A percentile compares a stretch with the other conserved stretches of the same genome.
Conservation (phyloP, 2,888 invertebrate genomes). For the Latheticus oryzae region DNA sequence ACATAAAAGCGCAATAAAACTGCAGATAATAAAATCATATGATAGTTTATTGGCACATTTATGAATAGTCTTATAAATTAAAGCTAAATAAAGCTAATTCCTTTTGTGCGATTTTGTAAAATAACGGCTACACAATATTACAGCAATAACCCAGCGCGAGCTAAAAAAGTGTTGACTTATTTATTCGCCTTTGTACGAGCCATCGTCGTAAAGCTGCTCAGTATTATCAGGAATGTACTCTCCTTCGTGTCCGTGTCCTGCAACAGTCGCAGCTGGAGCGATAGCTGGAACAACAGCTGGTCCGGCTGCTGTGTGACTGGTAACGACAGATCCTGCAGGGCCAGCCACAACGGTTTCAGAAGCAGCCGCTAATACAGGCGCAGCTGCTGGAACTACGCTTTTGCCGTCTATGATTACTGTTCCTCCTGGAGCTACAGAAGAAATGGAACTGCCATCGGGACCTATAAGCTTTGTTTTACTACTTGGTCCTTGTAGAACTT, state of each 20-base stretch:
- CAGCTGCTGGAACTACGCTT: conserved; percentile 44
- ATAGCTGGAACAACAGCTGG: conserved; percentile 22
- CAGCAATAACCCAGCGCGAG: conserved; percentile 10
- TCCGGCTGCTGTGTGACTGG: conserved; percentile 44
- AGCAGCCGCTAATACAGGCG: conserved; percentile 36
- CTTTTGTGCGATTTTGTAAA: too few relatives aligned
- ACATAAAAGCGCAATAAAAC: too few relatives aligned
- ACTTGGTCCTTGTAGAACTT: conserved; percentile 56
- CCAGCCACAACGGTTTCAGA: conserved; percentile 43
- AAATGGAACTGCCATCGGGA: conserved; percentile 54
- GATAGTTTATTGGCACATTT: conserved; percentile 27
- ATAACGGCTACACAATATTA: conserved; percentile 10
- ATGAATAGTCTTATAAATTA: conserved; percentile 8
- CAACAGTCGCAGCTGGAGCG: conserved; percentile 6
- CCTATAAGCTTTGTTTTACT: conserved; percentile 53
- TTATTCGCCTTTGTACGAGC: conserved; percentile 39
- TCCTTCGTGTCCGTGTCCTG: conserved; percentile 24
- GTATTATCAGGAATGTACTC: conserved; percentile 36
- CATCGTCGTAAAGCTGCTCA: conserved; percentile 40
- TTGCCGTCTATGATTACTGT: conserved; percentile 49
- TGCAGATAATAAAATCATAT: conserved; percentile 16
- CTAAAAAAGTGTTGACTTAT: conserved; percentile 7
- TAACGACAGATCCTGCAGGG: conserved; percentile 51
- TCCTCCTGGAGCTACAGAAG: conserved; percentile 54
- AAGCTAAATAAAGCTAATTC: too few relatives aligned